Conservation (phyloP, 1,140 invertebrate species). For the Fopius arisanus region DNA sequence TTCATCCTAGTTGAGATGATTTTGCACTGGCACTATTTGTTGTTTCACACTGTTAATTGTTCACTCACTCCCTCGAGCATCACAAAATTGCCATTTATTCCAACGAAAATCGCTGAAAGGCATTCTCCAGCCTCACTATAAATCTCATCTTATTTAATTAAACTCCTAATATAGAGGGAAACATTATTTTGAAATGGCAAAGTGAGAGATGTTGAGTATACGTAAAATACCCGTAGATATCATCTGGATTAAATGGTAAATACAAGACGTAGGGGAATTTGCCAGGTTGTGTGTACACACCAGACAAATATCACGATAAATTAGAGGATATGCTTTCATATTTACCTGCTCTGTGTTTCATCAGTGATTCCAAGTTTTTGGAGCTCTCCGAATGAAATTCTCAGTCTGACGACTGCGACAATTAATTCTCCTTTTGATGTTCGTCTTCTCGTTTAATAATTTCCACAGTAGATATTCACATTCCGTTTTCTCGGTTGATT, state of each 20-base stretch:
- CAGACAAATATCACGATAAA: conserved; percentile 3
- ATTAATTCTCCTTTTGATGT: conserved; percentile 6
- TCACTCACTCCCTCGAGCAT: too few relatives aligned
- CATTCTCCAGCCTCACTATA: too few relatives aligned
- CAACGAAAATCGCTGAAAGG: too few relatives aligned
- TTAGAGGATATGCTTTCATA: background rate
- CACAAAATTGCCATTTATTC: too few relatives aligned
- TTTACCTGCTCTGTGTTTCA: background rate
- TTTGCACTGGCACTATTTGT: background rate
- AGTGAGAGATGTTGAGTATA: background rate
- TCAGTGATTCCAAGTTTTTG: background rate
- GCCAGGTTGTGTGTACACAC: background rate
- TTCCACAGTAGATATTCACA: background rate
- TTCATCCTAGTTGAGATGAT: background rate
- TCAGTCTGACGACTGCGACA: background rate
- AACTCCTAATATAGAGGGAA: background rate
- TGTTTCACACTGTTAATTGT: background rate
- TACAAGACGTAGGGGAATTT: background rate
- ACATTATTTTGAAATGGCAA: background rate
- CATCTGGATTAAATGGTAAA: background rate
- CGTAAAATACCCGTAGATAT: background rate
- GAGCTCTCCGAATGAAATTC: background rate
- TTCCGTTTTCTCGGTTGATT: background rate
- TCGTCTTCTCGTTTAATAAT: background rate
- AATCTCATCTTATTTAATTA: background rate